phyloP scores from a whole-genome alignment of 1,140 invertebrate genomes.

The Elysia chlorotica region DNA sequence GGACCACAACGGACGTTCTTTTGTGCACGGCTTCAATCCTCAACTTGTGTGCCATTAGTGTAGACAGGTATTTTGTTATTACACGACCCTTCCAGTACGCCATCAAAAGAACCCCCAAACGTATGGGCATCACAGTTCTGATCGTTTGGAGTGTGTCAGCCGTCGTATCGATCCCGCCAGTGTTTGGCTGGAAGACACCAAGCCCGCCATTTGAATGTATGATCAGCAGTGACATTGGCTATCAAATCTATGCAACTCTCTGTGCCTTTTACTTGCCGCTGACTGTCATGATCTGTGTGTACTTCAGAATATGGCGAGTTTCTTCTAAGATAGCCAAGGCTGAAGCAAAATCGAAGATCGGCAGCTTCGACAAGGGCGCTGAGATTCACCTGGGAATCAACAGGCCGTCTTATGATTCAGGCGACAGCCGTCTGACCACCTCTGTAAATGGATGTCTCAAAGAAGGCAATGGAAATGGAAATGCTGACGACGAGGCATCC shows the following conservation, averaged over 20 bases:
- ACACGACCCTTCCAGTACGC: slow-evolving; percentile 66
- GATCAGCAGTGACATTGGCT: slow-evolving; percentile 91
- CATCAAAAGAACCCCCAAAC: slow-evolving; percentile 60
- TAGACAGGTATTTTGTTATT: slow-evolving; percentile 67
- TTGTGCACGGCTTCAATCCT: slow-evolving; percentile 67
- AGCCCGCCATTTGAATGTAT: slow-evolving; percentile 69
- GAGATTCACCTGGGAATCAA: slow-evolving; percentile 34
- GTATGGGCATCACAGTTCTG: slow-evolving; percentile 62
- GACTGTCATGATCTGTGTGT: slow-evolving; percentile 87
- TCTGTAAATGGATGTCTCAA: slow-evolving; percentile 47
- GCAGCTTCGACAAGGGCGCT: slow-evolving; percentile 43
- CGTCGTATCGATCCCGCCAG: slow-evolving; percentile 63
- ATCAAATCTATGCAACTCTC: slow-evolving; percentile 70
- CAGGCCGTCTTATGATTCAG: slow-evolving; percentile 33
- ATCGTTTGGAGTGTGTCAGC: slow-evolving; percentile 64
- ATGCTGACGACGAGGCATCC: slow-evolving; percentile 37
- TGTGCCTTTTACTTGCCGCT: slow-evolving; percentile 94
- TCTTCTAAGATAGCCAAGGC: slow-evolving; percentile 61
- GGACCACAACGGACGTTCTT: slow-evolving; percentile 65
- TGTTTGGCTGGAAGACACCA: slow-evolving; percentile 60
- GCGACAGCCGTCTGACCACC: slow-evolving; percentile 36
- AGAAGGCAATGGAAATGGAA: slow-evolving; percentile 30
- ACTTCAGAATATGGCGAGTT: slow-evolving; percentile 82
- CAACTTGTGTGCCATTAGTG: slow-evolving; percentile 66
- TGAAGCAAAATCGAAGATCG: slow-evolving; percentile 53